A percentile compares a stretch with the other conserved stretches of the same genome.
Conservation (phyloP, 2,888 invertebrate genomes). For the Zaprionus lineosus region DNA sequence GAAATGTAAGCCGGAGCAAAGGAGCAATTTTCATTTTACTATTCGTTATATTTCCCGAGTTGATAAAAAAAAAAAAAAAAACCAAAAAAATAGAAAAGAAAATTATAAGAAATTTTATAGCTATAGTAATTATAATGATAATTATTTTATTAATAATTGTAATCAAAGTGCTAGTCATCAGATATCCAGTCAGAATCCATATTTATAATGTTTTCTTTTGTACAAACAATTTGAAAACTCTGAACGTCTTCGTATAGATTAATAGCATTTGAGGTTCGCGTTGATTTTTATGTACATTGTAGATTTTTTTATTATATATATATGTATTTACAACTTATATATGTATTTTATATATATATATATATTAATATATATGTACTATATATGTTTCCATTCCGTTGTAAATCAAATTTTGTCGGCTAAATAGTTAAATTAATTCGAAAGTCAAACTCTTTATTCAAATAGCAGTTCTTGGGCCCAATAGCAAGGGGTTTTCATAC, state of each 20-base stretch:
- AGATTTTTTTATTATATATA: slow-evolving; percentile 13
- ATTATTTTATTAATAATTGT: too few species aligned
- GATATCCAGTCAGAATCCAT: not conserved
- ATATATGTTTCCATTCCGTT: slow-evolving; percentile 23
- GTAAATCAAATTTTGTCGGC: slow-evolving; percentile 34
- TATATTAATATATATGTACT: not conserved
- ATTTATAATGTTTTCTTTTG: not conserved
- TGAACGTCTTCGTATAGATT: too few species aligned
- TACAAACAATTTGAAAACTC: too few species aligned
- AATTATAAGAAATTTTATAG: not conserved
- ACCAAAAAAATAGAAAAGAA: not conserved
- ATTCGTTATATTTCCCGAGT: slow-evolving; percentile 27
- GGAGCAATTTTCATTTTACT: too few species aligned
- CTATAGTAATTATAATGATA: not conserved
- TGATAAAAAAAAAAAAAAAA: slow-evolving; percentile 20
- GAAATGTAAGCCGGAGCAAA: too few species aligned
- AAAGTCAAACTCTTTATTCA: slow-evolving; percentile 12
- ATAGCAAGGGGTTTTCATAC: slow-evolving; percentile 11
- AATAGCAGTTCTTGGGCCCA: slow-evolving; percentile 26
- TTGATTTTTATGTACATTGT: not conserved
- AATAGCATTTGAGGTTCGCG: too few species aligned
- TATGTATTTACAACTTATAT: slow-evolving; percentile 1
- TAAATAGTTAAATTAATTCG: slow-evolving; percentile 43
- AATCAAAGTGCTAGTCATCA: not conserved
- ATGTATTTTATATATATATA: not conserved